phyloP scores from a whole-genome alignment of 2,797 vertebrate species.

The Jordanella pulchra region DNA sequence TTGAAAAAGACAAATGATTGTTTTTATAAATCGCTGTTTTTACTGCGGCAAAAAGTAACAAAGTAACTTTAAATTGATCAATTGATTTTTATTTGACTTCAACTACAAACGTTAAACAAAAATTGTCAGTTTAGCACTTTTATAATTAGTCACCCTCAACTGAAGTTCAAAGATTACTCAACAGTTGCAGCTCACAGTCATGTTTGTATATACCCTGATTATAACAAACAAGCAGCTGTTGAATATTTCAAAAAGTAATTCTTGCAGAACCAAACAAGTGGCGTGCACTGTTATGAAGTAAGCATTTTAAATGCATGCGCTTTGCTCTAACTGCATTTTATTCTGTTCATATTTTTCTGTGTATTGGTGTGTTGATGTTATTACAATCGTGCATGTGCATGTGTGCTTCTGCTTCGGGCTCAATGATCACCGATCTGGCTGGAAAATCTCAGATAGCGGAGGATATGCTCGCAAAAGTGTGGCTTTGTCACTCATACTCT shows the following conservation, averaged over 20 bases:
- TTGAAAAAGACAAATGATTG: too few species aligned
- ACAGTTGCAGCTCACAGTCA: too few species aligned
- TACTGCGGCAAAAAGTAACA: too few species aligned
- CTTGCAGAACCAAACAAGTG: background rate
- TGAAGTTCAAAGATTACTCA: too few species aligned
- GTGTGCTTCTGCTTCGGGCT: slow-evolving; percentile 73
- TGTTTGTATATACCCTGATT: too few species aligned
- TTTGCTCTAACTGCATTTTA: slow-evolving; percentile 74
- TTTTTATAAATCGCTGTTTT: too few species aligned
- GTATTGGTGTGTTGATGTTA: slow-evolving; percentile 15
- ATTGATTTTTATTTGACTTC: too few species aligned
- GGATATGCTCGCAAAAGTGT: slow-evolving; percentile 90
- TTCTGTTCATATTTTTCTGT: slow-evolving; percentile 47
- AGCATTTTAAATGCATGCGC: slow-evolving; percentile 80
- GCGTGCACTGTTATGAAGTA: slow-evolving; percentile 13
- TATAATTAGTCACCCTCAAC: too few species aligned
- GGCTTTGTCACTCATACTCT: slow-evolving; percentile 92
- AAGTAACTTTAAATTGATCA: too few species aligned
- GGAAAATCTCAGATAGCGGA: slow-evolving; percentile 94
- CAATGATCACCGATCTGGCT: slow-evolving; percentile 73
- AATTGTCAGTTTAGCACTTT: too few species aligned
- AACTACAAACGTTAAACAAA: too few species aligned
- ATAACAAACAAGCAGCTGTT: background rate
- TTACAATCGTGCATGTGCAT: slow-evolving; percentile 59
- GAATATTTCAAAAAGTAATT: background rate